These are phyloP conservation scores for Petrolisthes manimaculis DNA, from an alignment of 2,888 invertebrate genomes.

Conservation along the genomic window DNA sequence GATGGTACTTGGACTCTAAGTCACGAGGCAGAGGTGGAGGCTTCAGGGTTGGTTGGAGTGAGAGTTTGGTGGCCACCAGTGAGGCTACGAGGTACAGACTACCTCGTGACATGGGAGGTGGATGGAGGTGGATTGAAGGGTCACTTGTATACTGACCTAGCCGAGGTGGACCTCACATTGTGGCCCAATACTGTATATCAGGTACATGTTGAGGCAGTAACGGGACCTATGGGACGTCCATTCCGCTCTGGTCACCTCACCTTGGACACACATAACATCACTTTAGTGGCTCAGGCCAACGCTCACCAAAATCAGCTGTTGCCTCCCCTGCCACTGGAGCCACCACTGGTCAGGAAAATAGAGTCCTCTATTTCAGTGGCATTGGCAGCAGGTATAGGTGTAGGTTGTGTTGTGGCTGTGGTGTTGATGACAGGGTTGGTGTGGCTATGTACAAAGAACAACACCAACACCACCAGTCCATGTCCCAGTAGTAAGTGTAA, in stretches of 20 bases:
- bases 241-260: slow-evolving; percentile 33
- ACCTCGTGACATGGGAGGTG: slow-evolving; percentile 86
- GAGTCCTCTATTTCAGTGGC: no score
- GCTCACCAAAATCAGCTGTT: neutral
- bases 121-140: slow-evolving; percentile 85
- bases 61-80: slow-evolving; percentile 80
- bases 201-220: slow-evolving; percentile 76
- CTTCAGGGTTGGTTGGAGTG: slow-evolving; percentile 73
- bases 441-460: no score
- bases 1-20: slow-evolving; percentile 31
- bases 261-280: slow-evolving; percentile 47
- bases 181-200: slow-evolving; percentile 86
- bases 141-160: slow-evolving; percentile 84
- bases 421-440: no score
- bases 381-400: no score
- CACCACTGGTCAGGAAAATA: no score
- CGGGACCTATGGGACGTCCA: slow-evolving; percentile 47
- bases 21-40: slow-evolving; percentile 49
- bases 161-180: slow-evolving; percentile 81
- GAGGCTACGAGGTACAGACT: slow-evolving; percentile 71
- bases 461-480: no score
- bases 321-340: no score
- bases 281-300: slow-evolving; percentile 33
- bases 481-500: no score
- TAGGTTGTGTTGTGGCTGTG: no score